Evolutionary conservation across 2,888 invertebrate genomes (phyloP).

Genomic region (Peribatodes rhomboidaria): DNA sequence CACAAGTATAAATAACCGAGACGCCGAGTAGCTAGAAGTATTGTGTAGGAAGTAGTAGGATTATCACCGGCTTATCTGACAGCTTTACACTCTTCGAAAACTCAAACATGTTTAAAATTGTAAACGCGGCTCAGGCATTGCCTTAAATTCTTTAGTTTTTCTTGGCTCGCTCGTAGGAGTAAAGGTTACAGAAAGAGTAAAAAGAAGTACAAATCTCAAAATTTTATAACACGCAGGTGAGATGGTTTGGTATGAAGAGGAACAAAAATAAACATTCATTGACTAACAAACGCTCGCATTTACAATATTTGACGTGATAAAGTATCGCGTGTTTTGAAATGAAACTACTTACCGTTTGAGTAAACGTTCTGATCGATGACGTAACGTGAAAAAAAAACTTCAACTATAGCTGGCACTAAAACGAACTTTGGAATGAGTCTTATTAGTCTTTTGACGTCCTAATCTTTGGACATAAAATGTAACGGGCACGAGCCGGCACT

Average conservation of each 20-base stretch:
- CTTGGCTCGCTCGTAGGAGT: too few species aligned
- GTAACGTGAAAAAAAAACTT: not conserved
- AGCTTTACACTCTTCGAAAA: not conserved
- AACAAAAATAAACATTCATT: too few species aligned
- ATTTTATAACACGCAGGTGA: too few species aligned
- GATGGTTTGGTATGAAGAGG: too few species aligned
- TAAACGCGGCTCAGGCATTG: too few species aligned
- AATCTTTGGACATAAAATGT: conserved; percentile 12
- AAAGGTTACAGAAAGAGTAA: too few species aligned
- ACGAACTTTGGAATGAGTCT: not conserved
- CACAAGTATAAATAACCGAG: not conserved
- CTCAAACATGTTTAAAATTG: too few species aligned
- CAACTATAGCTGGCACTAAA: not conserved
- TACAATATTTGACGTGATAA: too few species aligned
- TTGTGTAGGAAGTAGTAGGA: not conserved
- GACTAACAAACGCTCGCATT: too few species aligned
- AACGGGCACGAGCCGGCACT: conserved; percentile 16
- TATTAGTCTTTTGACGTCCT: not conserved
- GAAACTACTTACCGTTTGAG: not conserved
- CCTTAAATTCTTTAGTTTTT: too few species aligned
- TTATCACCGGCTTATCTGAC: not conserved
- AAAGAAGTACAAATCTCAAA: too few species aligned
- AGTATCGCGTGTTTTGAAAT: too few species aligned
- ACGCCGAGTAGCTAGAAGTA: not conserved
- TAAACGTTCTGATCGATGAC: not conserved